A percentile compares a stretch with the other conserved stretches of the same genome.
Conservation (phyloP, 2,888 invertebrate species). For the Lithophane socia region DNA sequence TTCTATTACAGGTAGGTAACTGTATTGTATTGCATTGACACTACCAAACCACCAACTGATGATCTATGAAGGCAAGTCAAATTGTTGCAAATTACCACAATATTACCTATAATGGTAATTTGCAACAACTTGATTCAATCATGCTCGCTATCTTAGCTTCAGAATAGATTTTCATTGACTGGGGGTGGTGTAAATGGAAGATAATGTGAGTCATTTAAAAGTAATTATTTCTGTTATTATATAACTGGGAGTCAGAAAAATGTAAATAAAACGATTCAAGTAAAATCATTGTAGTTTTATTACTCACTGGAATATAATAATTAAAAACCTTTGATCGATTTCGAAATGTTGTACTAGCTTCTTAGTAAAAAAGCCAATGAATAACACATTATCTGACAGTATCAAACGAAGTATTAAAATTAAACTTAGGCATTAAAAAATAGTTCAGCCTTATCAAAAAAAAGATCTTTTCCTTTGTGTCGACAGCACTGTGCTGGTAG, state of each 20-base stretch:
- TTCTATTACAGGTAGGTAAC: too few species aligned
- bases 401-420: slow-evolving; percentile 85
- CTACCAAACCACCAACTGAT: too few species aligned
- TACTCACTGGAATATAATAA: slow-evolving; percentile 88
- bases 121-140: background rate
- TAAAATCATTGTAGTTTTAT: slow-evolving; percentile 87
- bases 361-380: slow-evolving; percentile 82
- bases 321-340: slow-evolving; percentile 86
- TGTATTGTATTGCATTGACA: too few species aligned
- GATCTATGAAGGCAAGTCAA: background rate
- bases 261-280: slow-evolving; percentile 74
- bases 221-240: too few species aligned
- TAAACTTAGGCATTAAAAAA: slow-evolving; percentile 88
- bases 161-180: background rate
- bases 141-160: background rate
- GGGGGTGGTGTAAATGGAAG: too few species aligned
- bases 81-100: too few species aligned
- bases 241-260: background rate
- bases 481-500: slow-evolving; percentile 80
- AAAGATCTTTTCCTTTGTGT: slow-evolving; percentile 87
- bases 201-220: background rate
- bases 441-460: slow-evolving; percentile 90
- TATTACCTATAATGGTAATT: too few species aligned
- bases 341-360: slow-evolving; percentile 88
- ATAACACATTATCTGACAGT: slow-evolving; percentile 84